Base-by-base conservation (phyloP, 1,140 invertebrate species). In the Euglossa dilemma region DNA sequence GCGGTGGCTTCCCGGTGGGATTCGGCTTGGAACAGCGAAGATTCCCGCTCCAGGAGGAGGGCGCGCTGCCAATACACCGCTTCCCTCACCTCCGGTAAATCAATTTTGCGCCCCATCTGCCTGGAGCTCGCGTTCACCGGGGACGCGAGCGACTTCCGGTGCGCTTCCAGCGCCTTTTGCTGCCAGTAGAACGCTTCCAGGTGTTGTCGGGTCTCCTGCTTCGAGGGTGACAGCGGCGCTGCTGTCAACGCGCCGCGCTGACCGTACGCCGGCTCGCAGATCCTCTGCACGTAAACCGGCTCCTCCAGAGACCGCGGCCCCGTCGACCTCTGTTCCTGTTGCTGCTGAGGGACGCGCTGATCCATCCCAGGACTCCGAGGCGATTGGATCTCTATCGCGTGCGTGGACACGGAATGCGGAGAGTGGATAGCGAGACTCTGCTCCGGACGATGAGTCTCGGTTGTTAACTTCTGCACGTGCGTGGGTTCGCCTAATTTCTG, bases 61-160 rank as follows among this genome's bases (percentile, higher is more conserved):
- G n/a, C n/a, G n/a, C n/a, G 92, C 25, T 93, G 93, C 93, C 93
- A 94, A 57, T 94, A 94, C 6, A 93, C 90, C 0, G 91, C 93
- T 43, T 94, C 93, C 18, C 93, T 83, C 16, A 92, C 86, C 75
- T 93, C 90, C 0, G 93, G 92, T 12, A 88, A 77, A 43, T 91
- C 89, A 20, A 89, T 87, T 57, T 87, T 80, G 12, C 83, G 20
- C 0, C 86, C 85, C 11, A 88, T 83, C 56, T 82, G 79, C 6
- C 14, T 71, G 0, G 63, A 45, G 36, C 25, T 81, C 2, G 75
- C 8, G 43, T 23, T 75, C 16, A 43, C 75, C 14, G 81, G 63
- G 0, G 91, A 83, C 70, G 61, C 75, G 0, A 70, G 43, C 0
- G 88, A 83, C 59, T 92, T 92, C 47, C 91, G 87, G 6, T 90